These are phyloP conservation scores for Drosophila aff. DNA, from an alignment of 1,140 invertebrate genomes.

Conservation along the genomic window DNA sequence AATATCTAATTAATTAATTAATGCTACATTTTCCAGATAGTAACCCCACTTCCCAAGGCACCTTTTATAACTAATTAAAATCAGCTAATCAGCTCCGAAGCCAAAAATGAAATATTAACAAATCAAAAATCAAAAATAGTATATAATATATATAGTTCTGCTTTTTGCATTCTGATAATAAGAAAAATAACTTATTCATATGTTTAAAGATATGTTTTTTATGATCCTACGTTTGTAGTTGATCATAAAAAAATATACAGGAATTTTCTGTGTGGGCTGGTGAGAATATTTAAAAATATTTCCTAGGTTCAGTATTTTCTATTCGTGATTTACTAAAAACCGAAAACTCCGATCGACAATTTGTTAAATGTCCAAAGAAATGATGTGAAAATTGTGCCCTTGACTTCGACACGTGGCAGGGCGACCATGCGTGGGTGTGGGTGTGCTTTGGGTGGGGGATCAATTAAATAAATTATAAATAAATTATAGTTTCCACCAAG, in stretches of 20 bases:
- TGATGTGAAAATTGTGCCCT: constrained; percentile 16
- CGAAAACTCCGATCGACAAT: constrained; percentile 4
- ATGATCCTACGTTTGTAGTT: constrained; percentile 15
- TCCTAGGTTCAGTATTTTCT: not conserved
- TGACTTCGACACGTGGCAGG: constrained; percentile 16
- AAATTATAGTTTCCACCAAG: constrained; percentile 3
- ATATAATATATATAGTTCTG: not conserved
- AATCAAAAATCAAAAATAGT: constrained; percentile 14
- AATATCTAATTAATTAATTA: not conserved
- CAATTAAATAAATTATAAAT: constrained; percentile 4
- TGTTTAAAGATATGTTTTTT: constrained; percentile 17
- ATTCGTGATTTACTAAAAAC: not conserved
- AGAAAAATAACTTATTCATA: constrained; percentile 1
- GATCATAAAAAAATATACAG: constrained; percentile 6
- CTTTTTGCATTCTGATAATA: constrained; percentile 4
- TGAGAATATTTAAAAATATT: constrained; percentile 6
- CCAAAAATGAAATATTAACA: not conserved
- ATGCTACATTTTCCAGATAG: too few species aligned
- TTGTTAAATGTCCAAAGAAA: constrained; percentile 20
- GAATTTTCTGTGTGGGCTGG: constrained; percentile 8
- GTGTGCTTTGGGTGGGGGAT: not conserved
- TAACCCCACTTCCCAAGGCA: not conserved
- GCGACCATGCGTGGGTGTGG: not conserved
- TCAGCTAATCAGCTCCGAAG: not conserved
- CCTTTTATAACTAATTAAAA: not conserved